phyloP scores from a whole-genome alignment of 2,888 invertebrate species.

The Panopea generosa region DNA sequence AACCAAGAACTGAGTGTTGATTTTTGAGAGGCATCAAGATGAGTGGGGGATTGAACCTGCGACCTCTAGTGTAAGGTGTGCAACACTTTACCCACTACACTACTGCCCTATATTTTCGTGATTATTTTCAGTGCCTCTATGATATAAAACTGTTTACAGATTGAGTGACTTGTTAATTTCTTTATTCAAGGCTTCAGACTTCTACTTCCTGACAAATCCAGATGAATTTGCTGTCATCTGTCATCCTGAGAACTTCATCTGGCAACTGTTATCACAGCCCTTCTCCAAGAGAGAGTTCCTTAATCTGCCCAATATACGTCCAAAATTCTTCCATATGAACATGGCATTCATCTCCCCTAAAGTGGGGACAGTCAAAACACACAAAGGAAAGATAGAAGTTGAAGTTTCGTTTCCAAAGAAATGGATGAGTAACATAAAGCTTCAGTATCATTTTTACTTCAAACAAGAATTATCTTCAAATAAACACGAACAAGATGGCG shows the following conservation, averaged over 20 bases:
- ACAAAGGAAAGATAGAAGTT: conserved; percentile 48
- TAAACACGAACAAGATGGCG: neutral
- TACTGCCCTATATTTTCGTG: too few species aligned
- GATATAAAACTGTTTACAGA: too few species aligned
- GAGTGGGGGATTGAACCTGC: too few species aligned
- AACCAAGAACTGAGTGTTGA: too few species aligned
- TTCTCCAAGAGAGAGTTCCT: conserved; percentile 60
- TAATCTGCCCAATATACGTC: conserved; percentile 55
- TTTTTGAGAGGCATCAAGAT: too few species aligned
- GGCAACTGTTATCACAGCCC: conserved; percentile 70
- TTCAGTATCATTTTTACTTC: conserved; percentile 16
- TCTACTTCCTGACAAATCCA: conserved; percentile 68
- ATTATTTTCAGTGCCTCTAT: too few species aligned
- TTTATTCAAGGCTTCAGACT: conserved; percentile 55
- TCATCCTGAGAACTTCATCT: conserved; percentile 58
- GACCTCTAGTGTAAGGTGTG: too few species aligned
- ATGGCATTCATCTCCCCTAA: conserved; percentile 47
- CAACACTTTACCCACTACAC: too few species aligned
- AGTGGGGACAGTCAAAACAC: conserved; percentile 43
- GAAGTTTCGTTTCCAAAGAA: conserved; percentile 48
- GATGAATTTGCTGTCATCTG: conserved; percentile 60
- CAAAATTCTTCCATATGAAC: conserved; percentile 59
- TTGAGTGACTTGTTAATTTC: too few species aligned
- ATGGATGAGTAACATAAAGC: conserved; percentile 22
- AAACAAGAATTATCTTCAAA: conserved; percentile 7